Evolutionary conservation across 2,113 vertebrate species (phyloP).

Genomic region (Diadophis punctatus): DNA sequence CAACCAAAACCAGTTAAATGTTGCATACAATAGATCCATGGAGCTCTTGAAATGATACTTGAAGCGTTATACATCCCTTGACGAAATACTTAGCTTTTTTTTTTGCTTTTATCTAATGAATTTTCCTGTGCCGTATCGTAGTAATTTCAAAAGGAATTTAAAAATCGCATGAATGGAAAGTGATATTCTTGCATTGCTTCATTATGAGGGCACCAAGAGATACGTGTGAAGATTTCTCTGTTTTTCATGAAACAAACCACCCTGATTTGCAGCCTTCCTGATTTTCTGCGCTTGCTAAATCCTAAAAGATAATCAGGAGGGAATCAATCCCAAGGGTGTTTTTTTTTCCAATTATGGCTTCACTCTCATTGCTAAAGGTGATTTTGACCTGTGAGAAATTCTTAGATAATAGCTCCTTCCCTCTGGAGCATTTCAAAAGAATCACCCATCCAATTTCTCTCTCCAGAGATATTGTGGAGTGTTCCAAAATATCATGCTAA

Average conservation of each 20-base stretch:
- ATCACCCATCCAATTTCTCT: neutral
- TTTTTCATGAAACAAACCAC: neutral
- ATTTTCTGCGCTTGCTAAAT: neutral
- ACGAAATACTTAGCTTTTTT: neutral
- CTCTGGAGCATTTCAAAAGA: neutral
- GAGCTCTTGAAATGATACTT: neutral
- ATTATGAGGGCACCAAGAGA: neutral
- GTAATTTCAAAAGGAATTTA: neutral
- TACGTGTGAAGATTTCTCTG: neutral
- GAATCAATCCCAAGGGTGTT: neutral
- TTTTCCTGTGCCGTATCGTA: neutral
- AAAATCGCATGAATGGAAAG: neutral
- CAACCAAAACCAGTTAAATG: neutral
- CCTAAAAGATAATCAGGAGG: neutral
- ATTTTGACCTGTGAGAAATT: neutral
- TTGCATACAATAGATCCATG: neutral
- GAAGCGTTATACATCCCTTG: neutral
- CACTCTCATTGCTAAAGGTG: neutral
- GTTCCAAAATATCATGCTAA: neutral
- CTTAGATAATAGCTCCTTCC: neutral
- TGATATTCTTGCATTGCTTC: neutral
- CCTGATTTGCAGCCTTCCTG: neutral
- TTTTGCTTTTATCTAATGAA: neutral
- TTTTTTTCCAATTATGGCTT: neutral
- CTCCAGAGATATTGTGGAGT: neutral